Evolutionary conservation across 2,888 invertebrate genomes (phyloP), one percentile per base, ranked within the genome.

Genomic region (Ditylenchus weischeri): DNA sequence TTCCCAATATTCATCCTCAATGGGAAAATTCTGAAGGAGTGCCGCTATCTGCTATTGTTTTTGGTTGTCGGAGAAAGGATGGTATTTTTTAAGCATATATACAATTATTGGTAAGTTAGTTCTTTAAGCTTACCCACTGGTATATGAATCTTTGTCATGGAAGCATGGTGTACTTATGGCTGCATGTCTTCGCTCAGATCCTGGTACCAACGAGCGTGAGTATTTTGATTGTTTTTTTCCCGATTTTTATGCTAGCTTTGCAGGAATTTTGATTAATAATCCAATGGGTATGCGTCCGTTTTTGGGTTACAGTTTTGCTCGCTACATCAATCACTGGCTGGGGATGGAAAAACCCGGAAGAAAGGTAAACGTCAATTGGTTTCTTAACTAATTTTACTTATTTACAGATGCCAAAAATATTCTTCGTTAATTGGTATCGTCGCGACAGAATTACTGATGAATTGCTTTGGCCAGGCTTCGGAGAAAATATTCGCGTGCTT

Each of bases 371-470:
- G 29, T 18, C n/a, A 2, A 23, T 54, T 54, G 4, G n/a, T 4
- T 5, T 50, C 21, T 18, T 5, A 50, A 2, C 5, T n/a, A 6
- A 18, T 50, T 50, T 19, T 18, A 19, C 21, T 50, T 2, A 6
- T 18, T 29, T 57, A 19, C 50, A 69, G 65, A 47, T 71, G 68
- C 72, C 72, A 67, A 69, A n/a, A 64, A 69, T 96, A 78, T 96
- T 93, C 89, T 94, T 95, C 84, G 93, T 96, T 64, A 96, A 96
- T 86, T 96, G 95, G 96, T 96, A 95, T n/a, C n/a, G 94, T 71
- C 93, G 93, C 84, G 86, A 90, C 60, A n/a, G 90, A 91, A 84
- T 93, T 88, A 23, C 54, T 11, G 54, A 13, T 5, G 29, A 54
- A 29, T 29, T 54, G 13, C 86, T 96, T 76, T 98, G 96, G 96